Base-by-base conservation (phyloP, 92 coral and sea anemone genomes). In the Parazoanthus swiftii region DNA sequence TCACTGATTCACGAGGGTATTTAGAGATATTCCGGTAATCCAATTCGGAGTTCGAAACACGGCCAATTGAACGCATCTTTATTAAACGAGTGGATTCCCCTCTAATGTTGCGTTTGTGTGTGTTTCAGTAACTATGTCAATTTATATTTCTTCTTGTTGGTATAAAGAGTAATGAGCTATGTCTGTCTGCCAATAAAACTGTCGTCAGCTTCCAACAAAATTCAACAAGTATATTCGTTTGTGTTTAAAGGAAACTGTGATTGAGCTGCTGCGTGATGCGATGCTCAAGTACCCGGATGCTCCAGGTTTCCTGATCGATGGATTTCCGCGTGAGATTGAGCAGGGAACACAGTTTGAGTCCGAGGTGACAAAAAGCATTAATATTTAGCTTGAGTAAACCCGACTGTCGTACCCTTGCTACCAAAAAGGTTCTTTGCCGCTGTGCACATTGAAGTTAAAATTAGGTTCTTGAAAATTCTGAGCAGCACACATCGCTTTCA, bases 241-340 rank as follows among this genome's bases (percentile, higher is more conserved):
- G 51, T 15, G 74, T 23, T 73, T 85, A 21, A 72, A 95, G 98
- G 92, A 90, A 9, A 38, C 91, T 26, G 95, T 95, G 63, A 90
- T 91, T 65, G 92, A 95, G 76, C 86, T 95, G 74, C 86, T 95
- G 73, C 93, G 90, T n/a, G 96, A 90, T 54, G 98, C 94, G 65
- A 95, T 95, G 98, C 56, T 93, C 59, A 89, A 81, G 51, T 76
- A 85, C 67, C 98, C 98, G 3, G 94, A 93, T 51, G 88, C 98
- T 11, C 90, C 94, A 6, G 98, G 98, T 8, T 95, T 95, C 81
- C 98, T 95, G 26, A 88, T 95, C 33, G 96, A 95, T 70, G 98
- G 98, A 9, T 95, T 95, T 74, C 98, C 98, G 5, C 93, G 94
- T n/a, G 94, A 95, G 37, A 76, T 88, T 8, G 73, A 90, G 21